These are phyloP conservation scores for Amaurobius ferox DNA, from an alignment of 2,888 invertebrate genomes.

Conservation along the genomic window DNA sequence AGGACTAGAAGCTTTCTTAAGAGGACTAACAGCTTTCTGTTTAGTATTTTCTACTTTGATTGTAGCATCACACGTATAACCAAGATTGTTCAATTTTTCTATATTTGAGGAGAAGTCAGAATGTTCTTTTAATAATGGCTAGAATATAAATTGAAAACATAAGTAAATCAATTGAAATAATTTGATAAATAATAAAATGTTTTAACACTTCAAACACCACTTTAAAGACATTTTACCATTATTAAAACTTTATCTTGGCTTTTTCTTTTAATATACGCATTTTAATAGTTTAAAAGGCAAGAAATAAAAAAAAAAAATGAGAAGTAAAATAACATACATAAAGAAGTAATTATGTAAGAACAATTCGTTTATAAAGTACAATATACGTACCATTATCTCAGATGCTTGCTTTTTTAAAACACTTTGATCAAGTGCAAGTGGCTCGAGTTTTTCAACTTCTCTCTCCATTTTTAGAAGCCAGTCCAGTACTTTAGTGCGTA, in stretches of 20 bases:
- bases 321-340: not conserved
- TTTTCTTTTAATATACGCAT: too few relatives aligned
- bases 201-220: too few relatives aligned
- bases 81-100: constrained; percentile 93
- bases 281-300: too few relatives aligned
- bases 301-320: too few relatives aligned
- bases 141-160: constrained; percentile 74
- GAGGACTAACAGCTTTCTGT: constrained; percentile 88
- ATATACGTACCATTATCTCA: constrained; percentile 77
- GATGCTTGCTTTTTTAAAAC: constrained; percentile 87
- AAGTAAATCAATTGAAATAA: too few relatives aligned
- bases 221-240: too few relatives aligned
- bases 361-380: not conserved
- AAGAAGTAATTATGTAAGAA: not conserved
- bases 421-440: constrained; percentile 92
- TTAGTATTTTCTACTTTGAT: constrained; percentile 87
- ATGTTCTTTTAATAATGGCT: constrained; percentile 91
- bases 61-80: constrained; percentile 89
- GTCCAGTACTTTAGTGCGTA: constrained; percentile 87
- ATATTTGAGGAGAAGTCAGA: constrained; percentile 90
- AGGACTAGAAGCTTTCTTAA: constrained; percentile 81
- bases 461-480: constrained; percentile 91
- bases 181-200: too few relatives aligned
- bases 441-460: constrained; percentile 85
- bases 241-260: too few relatives aligned